These are phyloP conservation scores for Dinomys branickii DNA, from an alignment of 2,113 vertebrate genomes.

Conservation along the genomic window DNA sequence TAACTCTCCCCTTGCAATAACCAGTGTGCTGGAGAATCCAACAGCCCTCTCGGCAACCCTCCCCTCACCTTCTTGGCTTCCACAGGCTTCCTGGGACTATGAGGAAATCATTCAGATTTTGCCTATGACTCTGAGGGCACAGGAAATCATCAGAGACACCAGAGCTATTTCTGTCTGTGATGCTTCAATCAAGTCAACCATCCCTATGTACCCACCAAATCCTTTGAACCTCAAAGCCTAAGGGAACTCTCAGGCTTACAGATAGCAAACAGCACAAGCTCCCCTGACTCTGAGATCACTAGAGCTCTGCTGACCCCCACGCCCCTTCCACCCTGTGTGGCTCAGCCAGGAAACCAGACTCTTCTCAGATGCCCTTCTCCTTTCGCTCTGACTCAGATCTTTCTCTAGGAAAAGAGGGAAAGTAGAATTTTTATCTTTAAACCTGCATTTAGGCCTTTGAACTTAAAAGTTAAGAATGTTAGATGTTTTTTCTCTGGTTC, in stretches of 20 bases:
- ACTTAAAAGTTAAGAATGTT: not conserved
- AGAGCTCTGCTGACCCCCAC: not conserved
- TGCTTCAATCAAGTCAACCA: not conserved
- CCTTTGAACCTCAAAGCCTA: not conserved
- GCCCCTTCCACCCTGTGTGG: accelerated
- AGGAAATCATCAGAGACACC: not conserved
- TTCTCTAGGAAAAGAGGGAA: not conserved
- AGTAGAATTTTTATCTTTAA: not conserved
- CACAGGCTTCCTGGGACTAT: not conserved
- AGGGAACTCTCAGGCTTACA: not conserved
- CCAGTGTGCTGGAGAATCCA: not conserved
- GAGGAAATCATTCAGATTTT: not conserved
- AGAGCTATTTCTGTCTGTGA: not conserved
- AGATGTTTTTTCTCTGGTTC: not conserved
- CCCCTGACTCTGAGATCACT: not conserved
- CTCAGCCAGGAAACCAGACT: not conserved
- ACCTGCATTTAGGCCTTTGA: not conserved
- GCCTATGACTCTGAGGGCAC: not conserved
- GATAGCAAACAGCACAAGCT: not conserved
- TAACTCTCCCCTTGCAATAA: not conserved
- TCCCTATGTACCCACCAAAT: not conserved
- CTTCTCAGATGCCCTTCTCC: not conserved
- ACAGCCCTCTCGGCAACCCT: not conserved
- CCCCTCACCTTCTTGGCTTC: not conserved
- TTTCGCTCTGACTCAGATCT: not conserved